Evolutionary conservation across 2,888 invertebrate species (phyloP), one percentile per base, ranked within the genome.

Genomic region (Machimus atricapillus): DNA sequence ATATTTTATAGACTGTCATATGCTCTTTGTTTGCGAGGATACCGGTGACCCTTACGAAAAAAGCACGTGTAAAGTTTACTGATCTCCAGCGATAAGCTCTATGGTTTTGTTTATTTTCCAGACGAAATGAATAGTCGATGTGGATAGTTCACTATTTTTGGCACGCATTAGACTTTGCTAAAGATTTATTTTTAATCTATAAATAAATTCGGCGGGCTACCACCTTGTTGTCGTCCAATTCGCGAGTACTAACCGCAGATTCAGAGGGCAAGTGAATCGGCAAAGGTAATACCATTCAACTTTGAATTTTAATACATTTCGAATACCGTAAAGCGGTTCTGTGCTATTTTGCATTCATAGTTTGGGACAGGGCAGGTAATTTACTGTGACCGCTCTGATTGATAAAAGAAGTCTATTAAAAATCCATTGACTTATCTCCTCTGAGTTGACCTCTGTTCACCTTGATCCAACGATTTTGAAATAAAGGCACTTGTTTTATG

Each of bases 161-260:
- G 81, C 27, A 34, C 27, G 27, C 52, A 81, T 56, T 81, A 56
- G 31, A 81, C 31, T 19, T n/a, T 81, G 81, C 16, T 34, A 52
- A 81, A 52, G 81, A 81, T 81, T 81, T 81, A 52, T 34, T 81
- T 81, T 27, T 52, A 81, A 81, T 81, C 81, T 52, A 81, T 81
- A 81, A 81, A 56, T 81, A 81, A 46, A 52, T 81, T 81, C 27
- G 27, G 4, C 66, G 52, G 31, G 31, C n/a, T 81, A 66, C 52
- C 81, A 52, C 27, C 27, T 66, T 76, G 76, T 76, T 34, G 37
- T 52, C 52, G 52, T 56, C 19, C 81, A 76, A 34, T 76, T 76
- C 37, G 40, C 37, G 34, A 66, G 12, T 66, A 40, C 78, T 78
- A 43, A 43, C 23, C 43, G 40, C 7, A 23, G 46, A 78, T 43